phyloP scores from a whole-genome alignment of 2,113 vertebrate species.

The Hydropotes inermis region DNA sequence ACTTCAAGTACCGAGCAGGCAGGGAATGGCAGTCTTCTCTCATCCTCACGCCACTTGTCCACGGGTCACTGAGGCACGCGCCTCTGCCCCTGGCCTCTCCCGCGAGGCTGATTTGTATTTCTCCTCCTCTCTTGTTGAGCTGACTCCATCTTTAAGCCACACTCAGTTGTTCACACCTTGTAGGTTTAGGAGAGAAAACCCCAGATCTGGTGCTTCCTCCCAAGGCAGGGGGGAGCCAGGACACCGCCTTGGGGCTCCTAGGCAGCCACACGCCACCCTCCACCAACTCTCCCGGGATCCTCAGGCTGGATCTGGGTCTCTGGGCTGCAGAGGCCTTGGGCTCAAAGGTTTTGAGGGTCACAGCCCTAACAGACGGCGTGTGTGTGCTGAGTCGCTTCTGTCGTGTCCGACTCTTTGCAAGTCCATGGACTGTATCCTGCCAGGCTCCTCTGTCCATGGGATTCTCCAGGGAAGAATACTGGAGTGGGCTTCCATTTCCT shows the following conservation, averaged over 20 bases:
- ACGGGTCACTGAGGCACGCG: not conserved
- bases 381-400: not conserved
- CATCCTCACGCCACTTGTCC: not conserved
- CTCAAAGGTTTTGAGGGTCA: not conserved
- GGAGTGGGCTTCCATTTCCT: not conserved
- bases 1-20: constrained; percentile 17
- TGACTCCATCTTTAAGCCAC: not conserved
- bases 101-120: not conserved
- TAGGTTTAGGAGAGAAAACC: not conserved
- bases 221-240: not conserved
- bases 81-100: not conserved
- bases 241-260: not conserved
- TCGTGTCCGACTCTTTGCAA: not conserved
- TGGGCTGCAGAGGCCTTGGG: not conserved
- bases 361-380: not conserved
- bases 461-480: not conserved
- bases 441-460: not conserved
- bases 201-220: not conserved
- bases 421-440: not conserved
- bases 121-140: not conserved
- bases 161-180: not conserved
- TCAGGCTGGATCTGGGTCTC: not conserved
- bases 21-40: constrained; percentile 31
- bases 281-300: not conserved
- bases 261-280: not conserved